Evolutionary conservation across 2,113 vertebrate genomes (phyloP), one percentile per base, ranked within the genome.

Genomic region (Ailuropoda melanoleuca): DNA sequence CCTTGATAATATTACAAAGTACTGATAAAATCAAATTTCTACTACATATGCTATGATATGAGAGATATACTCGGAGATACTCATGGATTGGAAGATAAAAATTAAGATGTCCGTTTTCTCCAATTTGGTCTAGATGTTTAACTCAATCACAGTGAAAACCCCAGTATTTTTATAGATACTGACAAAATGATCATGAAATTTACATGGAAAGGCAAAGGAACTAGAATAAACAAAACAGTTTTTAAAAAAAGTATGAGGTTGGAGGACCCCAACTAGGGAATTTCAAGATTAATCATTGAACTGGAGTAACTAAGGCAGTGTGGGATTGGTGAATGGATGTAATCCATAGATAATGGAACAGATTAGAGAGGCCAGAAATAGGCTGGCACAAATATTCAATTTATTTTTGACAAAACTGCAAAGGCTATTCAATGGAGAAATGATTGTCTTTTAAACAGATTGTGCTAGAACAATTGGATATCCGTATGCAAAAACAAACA

Each of bases 381-480:
- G 12, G 11, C 8, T 7, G n/a, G 75, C 19, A 37, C 4, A 74
- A 78, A 60, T 90, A 66, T 43, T 48, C 37, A n/a, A 39, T 58
- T 91, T 93, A 68, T 46, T 88, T 91, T 91, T 95, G 19, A 85
- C 31, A 81, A 66, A 93, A 55, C 55, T 78, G 19, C 23, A 74
- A 70, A 84, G 24, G 11, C 1, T 13, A 80, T 39, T 58, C 31
- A 37, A 68, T 60, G 39, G 39, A 72, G 19, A 81, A 91, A 87
- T 56, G 31, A 37, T n/a, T 48, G 21, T 80, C 11, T 84, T 48
- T 66, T 85, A 55, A 50, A 95, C 6, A 87, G 78, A 70, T 94
- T 10, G 17, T 90, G 7, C 31, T 86, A 75, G n/a, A 83, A 58
- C 46, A 66, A 91, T 13, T 86, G 19, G 14, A 74, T 80, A 31